These are phyloP conservation scores for Elanoides forficatus DNA, from an alignment of 2,113 vertebrate species.

Conservation along the genomic window DNA sequence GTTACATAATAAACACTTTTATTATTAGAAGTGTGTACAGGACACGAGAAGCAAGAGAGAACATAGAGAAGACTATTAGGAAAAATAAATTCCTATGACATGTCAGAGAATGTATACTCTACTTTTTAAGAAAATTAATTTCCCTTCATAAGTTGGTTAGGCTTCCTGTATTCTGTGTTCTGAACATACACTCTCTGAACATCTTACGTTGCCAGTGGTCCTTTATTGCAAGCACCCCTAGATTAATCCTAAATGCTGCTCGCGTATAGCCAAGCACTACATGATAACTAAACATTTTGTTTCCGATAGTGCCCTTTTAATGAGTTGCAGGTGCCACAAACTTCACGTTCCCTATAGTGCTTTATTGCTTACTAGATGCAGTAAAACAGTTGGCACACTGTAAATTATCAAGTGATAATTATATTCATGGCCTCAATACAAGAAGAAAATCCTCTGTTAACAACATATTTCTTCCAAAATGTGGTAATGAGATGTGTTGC, in stretches of 20 bases:
- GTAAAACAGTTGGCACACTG: constrained; percentile 67
- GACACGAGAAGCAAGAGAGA: not conserved
- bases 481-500: constrained; percentile 66
- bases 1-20: not conserved
- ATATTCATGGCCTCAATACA: constrained; percentile 70
- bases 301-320: constrained; percentile 58
- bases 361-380: constrained; percentile 61
- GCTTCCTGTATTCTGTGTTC: not conserved
- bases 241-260: not conserved
- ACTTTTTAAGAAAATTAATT: not conserved
- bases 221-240: not conserved
- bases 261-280: not conserved
- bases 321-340: constrained; percentile 64
- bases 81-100: not conserved
- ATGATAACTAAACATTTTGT: constrained; percentile 21
- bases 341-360: constrained; percentile 47
- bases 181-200: not conserved
- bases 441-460: constrained; percentile 71
- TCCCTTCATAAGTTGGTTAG: not conserved
- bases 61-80: not conserved
- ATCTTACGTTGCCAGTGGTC: not conserved
- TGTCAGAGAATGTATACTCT: not conserved
- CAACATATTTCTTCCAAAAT: constrained; percentile 65
- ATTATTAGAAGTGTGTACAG: not conserved
- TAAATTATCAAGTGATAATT: constrained; percentile 76